Percentiles rank a stretch among this genome's conserved stretches.
Conservation (phyloP, 2,113 vertebrate species). For the Mohoua ochrocephala region DNA sequence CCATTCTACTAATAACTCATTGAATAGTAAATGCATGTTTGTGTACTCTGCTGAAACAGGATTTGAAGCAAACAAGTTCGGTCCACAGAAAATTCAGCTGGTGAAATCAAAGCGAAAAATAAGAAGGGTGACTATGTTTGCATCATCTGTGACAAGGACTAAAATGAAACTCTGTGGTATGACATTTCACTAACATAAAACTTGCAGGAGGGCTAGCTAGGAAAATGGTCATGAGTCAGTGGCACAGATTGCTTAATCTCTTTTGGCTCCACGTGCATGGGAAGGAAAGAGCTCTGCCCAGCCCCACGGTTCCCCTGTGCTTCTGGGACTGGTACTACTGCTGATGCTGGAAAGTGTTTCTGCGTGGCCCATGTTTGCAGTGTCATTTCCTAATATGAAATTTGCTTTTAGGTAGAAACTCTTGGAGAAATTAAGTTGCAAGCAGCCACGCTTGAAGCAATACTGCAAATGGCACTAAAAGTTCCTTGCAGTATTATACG, state of each 20-base stretch:
- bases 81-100: not conserved
- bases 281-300: not conserved
- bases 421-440: not conserved
- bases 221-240: fast-evolving
- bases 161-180: not conserved
- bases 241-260: not conserved
- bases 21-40: not conserved
- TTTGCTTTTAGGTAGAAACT: not conserved
- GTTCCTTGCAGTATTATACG: not conserved
- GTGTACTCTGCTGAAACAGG: not conserved
- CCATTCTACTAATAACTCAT: not conserved
- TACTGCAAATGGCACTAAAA: not conserved
- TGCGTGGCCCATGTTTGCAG: fast-evolving
- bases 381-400: not conserved
- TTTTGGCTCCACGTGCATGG: not conserved
- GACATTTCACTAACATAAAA: not conserved
- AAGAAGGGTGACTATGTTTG: not conserved
- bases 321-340: not conserved
- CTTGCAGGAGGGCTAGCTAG: not conserved
- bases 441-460: not conserved
- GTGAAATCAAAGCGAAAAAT: not conserved
- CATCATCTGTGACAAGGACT: not conserved
- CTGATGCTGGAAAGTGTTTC: not conserved
- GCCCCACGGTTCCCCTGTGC: fast-evolving
- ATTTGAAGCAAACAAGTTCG: not conserved